Evolutionary conservation across 2,888 invertebrate genomes (phyloP), one percentile per base, ranked within the genome.

Genomic region (Geotrupes spiniger): DNA sequence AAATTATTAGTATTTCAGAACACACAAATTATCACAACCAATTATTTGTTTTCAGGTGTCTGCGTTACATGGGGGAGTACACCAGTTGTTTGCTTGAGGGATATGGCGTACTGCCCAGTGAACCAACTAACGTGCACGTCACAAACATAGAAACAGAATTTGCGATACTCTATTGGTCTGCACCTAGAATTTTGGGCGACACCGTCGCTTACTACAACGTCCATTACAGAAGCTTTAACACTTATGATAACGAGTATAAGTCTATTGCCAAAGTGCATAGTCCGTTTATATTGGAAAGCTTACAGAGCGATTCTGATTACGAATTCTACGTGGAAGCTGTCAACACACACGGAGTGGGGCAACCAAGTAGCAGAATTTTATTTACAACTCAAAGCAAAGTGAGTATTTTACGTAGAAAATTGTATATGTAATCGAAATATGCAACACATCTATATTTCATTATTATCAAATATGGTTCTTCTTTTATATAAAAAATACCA

Each of bases 41-140:
- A 21, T 26, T 40, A 14, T 36, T 6, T 5, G 10, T 26, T 61
- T 64, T 26, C 61, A 84, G 85, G 65, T 91, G 91, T 67, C 77
- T 92, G 49, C 84, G 87, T 48, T 89, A 85, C 72, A 90, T 91
- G 86, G 78, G 79, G 4, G 84, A 87, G 31, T 89, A 89, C 74
- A 84, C 85, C 31, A 89, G 85, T 74, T 91, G 91, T 66, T 77
- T 91, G 14, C 79, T 91, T 54, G 87, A 89, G 73, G 89, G 90
- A 10, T 91, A 91, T 71, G 89, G 89, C 0, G 90, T 90, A 0
- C 76, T 91, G 1, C 87, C 91, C 0, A 84, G 87, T 17, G 78
- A 85, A 0, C 91, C 91, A 0, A 78, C 80, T 0, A 76, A 78
- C 40, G 76, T 90, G 1, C 82, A 82, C 59, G 80, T 89, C 4